These are phyloP conservation scores for Schizothorax lantsangensis DNA, from an alignment of 2,797 vertebrate species.

Conservation along the genomic window DNA sequence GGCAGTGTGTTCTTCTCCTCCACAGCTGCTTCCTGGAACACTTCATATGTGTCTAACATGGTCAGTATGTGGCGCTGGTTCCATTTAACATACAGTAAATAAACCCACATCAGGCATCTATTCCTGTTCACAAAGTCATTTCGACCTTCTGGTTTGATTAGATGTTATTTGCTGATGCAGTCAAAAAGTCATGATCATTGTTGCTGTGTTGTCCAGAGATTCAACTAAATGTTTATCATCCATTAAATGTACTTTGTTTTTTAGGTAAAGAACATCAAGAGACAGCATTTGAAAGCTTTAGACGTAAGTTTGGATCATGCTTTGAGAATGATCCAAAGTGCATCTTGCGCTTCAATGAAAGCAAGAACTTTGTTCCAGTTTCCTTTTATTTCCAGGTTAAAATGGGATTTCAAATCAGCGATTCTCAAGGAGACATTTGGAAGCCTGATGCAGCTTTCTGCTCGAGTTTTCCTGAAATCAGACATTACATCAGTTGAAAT, in stretches of 20 bases:
- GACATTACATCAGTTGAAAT: not conserved
- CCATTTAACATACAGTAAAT: constrained; percentile 41
- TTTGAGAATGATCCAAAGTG: not conserved
- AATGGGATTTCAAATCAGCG: not conserved
- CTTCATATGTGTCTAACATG: constrained; percentile 40
- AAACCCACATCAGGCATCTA: constrained; percentile 33
- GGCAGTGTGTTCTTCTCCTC: not conserved
- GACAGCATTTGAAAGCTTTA: not conserved
- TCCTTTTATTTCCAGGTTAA: not conserved
- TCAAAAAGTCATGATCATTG: constrained; percentile 19
- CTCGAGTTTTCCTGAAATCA: not conserved
- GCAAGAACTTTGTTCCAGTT: not conserved
- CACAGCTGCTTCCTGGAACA: constrained; percentile 42
- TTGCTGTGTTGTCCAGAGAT: constrained; percentile 20
- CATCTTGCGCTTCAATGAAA: not conserved
- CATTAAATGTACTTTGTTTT: constrained; percentile 14
- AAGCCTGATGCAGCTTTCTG: not conserved
- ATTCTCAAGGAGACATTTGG: not conserved
- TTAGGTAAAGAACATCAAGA: constrained; percentile 17
- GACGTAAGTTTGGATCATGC: not conserved
- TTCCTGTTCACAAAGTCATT: constrained; percentile 13
- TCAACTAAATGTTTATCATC: constrained; percentile 34
- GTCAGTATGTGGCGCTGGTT: constrained; percentile 37
- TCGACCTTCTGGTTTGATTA: constrained; percentile 20
- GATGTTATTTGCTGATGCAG: constrained; percentile 15